A percentile compares a stretch with the other conserved stretches of the same genome.
Conservation (phyloP, 2,113 vertebrate genomes). For the Tyto alba region DNA sequence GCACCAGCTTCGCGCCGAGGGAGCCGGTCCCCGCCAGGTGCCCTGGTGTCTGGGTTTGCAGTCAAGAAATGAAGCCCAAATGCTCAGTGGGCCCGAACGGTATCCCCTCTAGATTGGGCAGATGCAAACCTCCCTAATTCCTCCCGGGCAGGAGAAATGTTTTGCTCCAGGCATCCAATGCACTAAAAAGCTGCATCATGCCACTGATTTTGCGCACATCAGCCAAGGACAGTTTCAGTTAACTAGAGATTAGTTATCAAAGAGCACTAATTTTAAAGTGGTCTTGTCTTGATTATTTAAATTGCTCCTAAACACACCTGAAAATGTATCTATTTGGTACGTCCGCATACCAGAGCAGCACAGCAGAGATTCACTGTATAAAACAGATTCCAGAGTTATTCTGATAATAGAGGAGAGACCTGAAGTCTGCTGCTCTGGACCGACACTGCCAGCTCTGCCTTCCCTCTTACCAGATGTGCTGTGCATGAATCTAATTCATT, state of each 20-base stretch:
- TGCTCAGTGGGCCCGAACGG: neutral
- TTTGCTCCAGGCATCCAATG: neutral
- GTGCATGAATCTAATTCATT: neutral
- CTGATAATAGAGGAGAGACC: neutral
- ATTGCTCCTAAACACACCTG: neutral
- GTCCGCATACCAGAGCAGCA: neutral
- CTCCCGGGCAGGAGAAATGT: neutral
- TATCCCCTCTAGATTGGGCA: neutral
- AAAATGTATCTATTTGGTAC: neutral
- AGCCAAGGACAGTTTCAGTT: neutral
- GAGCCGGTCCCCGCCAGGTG: neutral
- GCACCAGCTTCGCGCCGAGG: neutral
- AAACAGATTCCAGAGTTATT: neutral
- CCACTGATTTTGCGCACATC: neutral
- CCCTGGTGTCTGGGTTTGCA: neutral
- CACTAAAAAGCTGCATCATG: neutral
- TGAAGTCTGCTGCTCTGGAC: neutral
- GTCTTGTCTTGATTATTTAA: neutral
- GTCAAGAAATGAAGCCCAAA: neutral
- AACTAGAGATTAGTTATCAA: neutral
- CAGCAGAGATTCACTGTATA: neutral
- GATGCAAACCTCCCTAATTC: neutral
- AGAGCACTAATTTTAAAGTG: neutral
- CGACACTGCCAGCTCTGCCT: neutral
- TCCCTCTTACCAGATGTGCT: neutral